Base-by-base conservation (phyloP, 2,113 vertebrate species). In the Melanostigma gelatinosum region DNA sequence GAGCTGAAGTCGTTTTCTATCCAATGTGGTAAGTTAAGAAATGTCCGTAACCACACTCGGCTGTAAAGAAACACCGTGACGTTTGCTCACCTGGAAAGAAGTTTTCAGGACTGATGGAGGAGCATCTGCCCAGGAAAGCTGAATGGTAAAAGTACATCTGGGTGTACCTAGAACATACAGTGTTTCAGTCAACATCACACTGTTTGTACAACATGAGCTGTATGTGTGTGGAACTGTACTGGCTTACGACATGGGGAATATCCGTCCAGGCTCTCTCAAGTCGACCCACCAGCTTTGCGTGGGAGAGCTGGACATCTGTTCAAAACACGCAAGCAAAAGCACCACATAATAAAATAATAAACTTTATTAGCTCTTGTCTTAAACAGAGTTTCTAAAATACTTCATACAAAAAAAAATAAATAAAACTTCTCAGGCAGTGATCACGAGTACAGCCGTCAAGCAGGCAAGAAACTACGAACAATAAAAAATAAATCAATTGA, bases 261-360 rank as follows among this genome's bases (percentile, higher is more conserved):
- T 22, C 20, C 27, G 77, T 3, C 64, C 48, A 6, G 72, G 77
- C 2, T 91, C 64, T 10, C 16, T 77, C 52, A 94, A 9, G 34
- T 94, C 72, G 4, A 92, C 9, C 95, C 95, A 95, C 94, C 94
- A 95, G 54, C 29, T 78, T 42, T 83, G 55, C 11, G 40, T 66
- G 0, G 1, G 0, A 6, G 55, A 72, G 29, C 0, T 36, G 1
- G 82, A 77, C 4, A 79, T 4, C 93, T 94, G 83, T 80, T 54
- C 2, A 57, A 70, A 79, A 87, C 52, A 77, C 9, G 24, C 8
- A 75, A 72, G 6, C 42, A 18, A 57, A 38, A 78, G 24, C 34
- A 63, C 4, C 22, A 36, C 27, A 50, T 32, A 1, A 46, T 48
- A 20, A 52, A 62, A 71, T 15, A 65, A 60, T 40, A 4, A 18